Evolutionary conservation across 2,888 invertebrate genomes (phyloP).

Genomic region (Notodonta dromedarius): DNA sequence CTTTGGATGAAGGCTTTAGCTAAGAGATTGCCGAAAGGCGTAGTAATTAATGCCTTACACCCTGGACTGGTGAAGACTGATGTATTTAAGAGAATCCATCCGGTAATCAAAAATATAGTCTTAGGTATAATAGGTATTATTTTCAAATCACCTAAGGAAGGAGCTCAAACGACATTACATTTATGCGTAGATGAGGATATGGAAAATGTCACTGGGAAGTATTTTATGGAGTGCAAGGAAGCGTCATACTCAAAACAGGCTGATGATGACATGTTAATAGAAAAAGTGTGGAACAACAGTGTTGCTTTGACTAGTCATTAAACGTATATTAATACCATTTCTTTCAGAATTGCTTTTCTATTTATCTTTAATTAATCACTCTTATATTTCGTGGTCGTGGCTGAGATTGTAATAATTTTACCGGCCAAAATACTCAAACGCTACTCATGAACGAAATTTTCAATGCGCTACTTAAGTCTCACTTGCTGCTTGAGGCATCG

Average conservation of each 20-base stretch:
- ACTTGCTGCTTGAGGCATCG: too few relatives aligned
- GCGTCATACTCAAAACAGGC: slow-evolving; percentile 78
- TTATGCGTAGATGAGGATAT: slow-evolving; percentile 90
- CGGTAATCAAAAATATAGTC: slow-evolving; percentile 69
- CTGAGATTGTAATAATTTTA: too few relatives aligned
- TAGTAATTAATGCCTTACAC: slow-evolving; percentile 92
- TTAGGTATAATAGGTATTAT: slow-evolving; percentile 82
- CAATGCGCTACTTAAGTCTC: too few relatives aligned
- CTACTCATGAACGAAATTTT: too few relatives aligned
- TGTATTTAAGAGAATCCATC: slow-evolving; percentile 87
- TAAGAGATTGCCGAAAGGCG: slow-evolving; percentile 72
- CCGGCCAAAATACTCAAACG: too few relatives aligned
- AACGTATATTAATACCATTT: not conserved
- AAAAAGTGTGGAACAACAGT: slow-evolving; percentile 89
- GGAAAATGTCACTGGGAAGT: slow-evolving; percentile 87
- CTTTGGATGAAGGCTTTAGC: slow-evolving; percentile 72
- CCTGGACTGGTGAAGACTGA: slow-evolving; percentile 93
- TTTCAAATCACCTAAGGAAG: slow-evolving; percentile 89
- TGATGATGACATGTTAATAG: slow-evolving; percentile 86
- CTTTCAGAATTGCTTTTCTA: too few relatives aligned
- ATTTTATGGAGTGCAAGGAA: slow-evolving; percentile 90
- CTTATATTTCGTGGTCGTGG: too few relatives aligned
- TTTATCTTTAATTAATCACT: too few relatives aligned
- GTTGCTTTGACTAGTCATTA: slow-evolving; percentile 34
- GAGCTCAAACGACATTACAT: slow-evolving; percentile 91